phyloP scores from a whole-genome alignment of 2,113 vertebrate species.

The Gymnocephalus cernua region DNA sequence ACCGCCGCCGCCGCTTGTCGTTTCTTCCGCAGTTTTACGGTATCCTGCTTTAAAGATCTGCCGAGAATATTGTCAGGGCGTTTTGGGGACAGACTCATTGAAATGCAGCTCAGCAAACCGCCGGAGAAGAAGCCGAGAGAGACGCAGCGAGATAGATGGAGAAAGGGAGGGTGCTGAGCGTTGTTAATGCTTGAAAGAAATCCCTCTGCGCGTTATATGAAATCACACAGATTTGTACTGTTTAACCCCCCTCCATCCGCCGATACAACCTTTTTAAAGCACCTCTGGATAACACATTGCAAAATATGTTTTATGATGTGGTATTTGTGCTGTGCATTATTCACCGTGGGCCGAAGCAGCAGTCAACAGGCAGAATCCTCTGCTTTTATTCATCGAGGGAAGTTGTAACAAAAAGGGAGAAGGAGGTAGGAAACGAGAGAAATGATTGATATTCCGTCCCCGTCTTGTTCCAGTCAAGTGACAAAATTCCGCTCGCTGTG shows the following conservation, averaged over 20 bases:
- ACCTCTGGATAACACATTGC: not conserved
- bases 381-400: constrained; percentile 32
- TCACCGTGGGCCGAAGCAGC: constrained; percentile 12
- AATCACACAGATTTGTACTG: constrained; percentile 57
- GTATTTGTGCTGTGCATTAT: not conserved
- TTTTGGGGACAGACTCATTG: constrained; percentile 70
- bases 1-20: constrained; percentile 41
- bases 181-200: constrained; percentile 52
- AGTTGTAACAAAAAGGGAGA: constrained; percentile 10
- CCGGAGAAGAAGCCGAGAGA: constrained; percentile 14
- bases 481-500: constrained; percentile 56
- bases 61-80: constrained; percentile 63
- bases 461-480: constrained; percentile 71
- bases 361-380: constrained; percentile 31
- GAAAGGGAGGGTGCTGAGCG: constrained; percentile 4
- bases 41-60: constrained; percentile 58
- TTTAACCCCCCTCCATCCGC: constrained; percentile 35
- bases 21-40: constrained; percentile 46
- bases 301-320: constrained; percentile 7
- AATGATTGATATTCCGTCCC: constrained; percentile 79
- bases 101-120: constrained; percentile 62
- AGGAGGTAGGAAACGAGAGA: constrained; percentile 39
- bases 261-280: constrained; percentile 11
- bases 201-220: constrained; percentile 38
- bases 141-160: constrained; percentile 24